phyloP scores from a whole-genome alignment of 2,113 vertebrate genomes.

The Zosterops hypoxanthus region DNA sequence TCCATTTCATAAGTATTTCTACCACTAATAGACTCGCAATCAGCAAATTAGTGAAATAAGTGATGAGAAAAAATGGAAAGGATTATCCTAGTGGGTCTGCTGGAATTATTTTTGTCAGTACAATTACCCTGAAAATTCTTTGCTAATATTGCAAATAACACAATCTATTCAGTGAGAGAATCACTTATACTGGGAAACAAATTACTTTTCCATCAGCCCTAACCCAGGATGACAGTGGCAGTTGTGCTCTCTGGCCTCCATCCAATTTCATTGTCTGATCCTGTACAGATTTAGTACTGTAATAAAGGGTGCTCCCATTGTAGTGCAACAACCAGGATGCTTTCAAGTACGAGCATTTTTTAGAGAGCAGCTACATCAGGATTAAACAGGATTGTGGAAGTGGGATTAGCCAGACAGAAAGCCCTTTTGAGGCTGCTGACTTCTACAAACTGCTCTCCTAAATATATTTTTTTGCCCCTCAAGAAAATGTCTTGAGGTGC shows the following conservation, averaged over 20 bases:
- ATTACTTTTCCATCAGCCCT: constrained; percentile 68
- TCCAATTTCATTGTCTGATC: constrained; percentile 70
- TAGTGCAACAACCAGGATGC: constrained; percentile 63
- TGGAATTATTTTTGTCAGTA: constrained; percentile 66
- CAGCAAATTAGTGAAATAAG: constrained; percentile 62
- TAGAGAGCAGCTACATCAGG: constrained; percentile 67
- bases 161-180: constrained; percentile 55
- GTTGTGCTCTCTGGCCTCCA: constrained; percentile 63
- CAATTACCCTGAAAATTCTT: constrained; percentile 63
- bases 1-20: constrained; percentile 42
- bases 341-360: constrained; percentile 63
- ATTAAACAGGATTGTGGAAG: constrained; percentile 64
- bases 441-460: constrained; percentile 31
- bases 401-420: constrained; percentile 48
- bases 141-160: constrained; percentile 66
- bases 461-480: background rate
- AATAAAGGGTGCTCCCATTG: constrained; percentile 56
- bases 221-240: constrained; percentile 63
- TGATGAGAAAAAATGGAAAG: constrained; percentile 42
- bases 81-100: constrained; percentile 47
- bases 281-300: constrained; percentile 50
- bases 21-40: constrained; percentile 50
- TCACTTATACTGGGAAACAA: constrained; percentile 62
- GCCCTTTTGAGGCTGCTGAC: constrained; percentile 9
- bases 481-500: background rate